Evolutionary conservation across 2,113 vertebrate species (phyloP), one percentile per base, ranked within the genome.

Genomic region (Apteryx owenii): DNA sequence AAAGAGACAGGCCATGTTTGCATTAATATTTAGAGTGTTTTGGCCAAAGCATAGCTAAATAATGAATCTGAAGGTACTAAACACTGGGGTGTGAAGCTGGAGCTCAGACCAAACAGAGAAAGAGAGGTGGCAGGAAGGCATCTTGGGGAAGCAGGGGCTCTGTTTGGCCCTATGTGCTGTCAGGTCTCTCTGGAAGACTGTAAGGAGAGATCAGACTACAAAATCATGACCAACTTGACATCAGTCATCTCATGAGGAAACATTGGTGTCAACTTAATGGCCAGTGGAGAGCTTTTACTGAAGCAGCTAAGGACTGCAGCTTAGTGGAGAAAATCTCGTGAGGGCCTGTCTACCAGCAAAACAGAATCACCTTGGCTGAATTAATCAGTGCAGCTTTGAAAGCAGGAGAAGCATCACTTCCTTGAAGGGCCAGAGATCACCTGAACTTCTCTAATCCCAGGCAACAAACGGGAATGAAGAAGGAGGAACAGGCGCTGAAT

Each of bases 1-100:
- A 94, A 95, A 95, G 91, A 97, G 95, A 93, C 95, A 97, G 97
- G 91, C 95, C 94, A 80, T 96, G 96, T 97, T 94, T 97, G 94
- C 93, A 95, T 95, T 97, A 94, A 96, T 95, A 92, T 91, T 96
- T 94, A 48, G 94, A 85, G 17, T 96, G 94, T 97, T 97, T 94
- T 91, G 91, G 81, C 94, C 96, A 93, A 96, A 95, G 86, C 3
- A 69, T 87, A 94, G 85, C 69, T 91, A 97, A 97, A 96, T 91
- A 96, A 89, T 62, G 76, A 94, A 90, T 96, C 83, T 78, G 95
- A 90, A 97, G 88, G 94, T 95, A 95, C 81, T 94, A 96, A 97
- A 97, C 88, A 88, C 31, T 96, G 89, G 50, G 72, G 85, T 85
- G 79, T 91, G 89, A 89, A 95, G 93, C 78, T 94, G 75, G 28